Conservation (phyloP, 2,797 vertebrate genomes). For the Coregonus suidteri region DNA sequence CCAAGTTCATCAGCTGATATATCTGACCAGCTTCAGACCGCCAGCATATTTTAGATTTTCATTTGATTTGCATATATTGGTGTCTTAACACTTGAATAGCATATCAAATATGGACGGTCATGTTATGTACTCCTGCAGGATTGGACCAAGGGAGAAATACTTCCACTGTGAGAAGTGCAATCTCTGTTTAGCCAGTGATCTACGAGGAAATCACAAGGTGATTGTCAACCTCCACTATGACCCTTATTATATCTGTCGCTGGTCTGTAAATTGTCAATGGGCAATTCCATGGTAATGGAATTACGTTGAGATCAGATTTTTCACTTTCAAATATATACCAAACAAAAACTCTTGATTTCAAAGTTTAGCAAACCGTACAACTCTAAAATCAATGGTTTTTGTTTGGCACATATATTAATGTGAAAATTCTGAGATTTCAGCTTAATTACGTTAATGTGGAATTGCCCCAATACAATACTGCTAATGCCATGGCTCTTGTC, state of each 20-base stretch:
- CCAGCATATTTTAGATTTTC: too few species aligned
- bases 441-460: too few species aligned
- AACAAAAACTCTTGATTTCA: too few species aligned
- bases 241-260: not conserved
- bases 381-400: too few species aligned
- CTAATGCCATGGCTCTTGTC: not conserved
- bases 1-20: not conserved
- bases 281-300: too few species aligned
- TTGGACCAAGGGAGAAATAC: conserved; percentile 91
- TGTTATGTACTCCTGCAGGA: conserved; percentile 73
- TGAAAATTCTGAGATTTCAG: too few species aligned
- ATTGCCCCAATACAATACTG: too few species aligned
- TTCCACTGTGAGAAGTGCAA: conserved; percentile 97
- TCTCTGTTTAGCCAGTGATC: conserved; percentile 84
- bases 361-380: too few species aligned
- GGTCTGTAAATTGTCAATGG: too few species aligned
- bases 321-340: too few species aligned
- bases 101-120: not conserved
- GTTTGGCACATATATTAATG: too few species aligned
- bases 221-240: not conserved
- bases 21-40: not conserved
- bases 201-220: conserved; percentile 93
- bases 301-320: too few species aligned
- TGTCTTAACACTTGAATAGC: not conserved
- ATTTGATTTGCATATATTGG: not conserved